Base-by-base conservation (phyloP, 1,140 invertebrate species). In the Drosophila leontia region DNA sequence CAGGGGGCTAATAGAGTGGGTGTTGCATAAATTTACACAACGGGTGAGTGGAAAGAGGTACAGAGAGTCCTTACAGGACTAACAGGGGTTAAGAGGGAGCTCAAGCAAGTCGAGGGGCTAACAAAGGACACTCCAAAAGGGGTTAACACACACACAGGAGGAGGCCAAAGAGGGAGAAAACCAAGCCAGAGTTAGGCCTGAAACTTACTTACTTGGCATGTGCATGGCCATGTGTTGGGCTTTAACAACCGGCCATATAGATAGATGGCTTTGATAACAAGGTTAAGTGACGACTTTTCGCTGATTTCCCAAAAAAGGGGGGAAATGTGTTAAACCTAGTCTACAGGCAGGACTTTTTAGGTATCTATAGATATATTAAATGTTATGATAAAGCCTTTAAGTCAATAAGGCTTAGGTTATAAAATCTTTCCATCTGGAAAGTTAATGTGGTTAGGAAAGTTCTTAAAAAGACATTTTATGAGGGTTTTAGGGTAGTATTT, bases 211-310 rank as follows among this genome's bases (percentile, higher is more conserved):
- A 44, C 17, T 69, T 78, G 75, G 74, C 75, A 75, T 83, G 78
- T 83, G 65, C 75, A 78, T 61, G 75, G 74, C 64, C 65, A 55
- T 39, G 53, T 78, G 75, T 47, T 78, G 75, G 65, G 75, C 75
- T 78, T 78, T 78, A 70, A 78, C 62, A 78, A 62, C 75, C 75
- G 47, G 51, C 35, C 57, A 59, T 78, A 78, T 63, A 88, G 84
- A 80, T 87, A 80, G 83, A 83, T 80, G 84, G 72, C 72, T 42
- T 26, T 74, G 83, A 87, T 88, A 88, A 29, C 62, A 50, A 72
- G 82, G 83, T 87, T 82, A 71, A 62, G 65, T 50, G 70, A 71
- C 29, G 39, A 48, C 57, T 68, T 50, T 47, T 37, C 39, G 23
- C 26, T 12, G 50, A 42, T 45, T 61, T 26, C 7, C 50, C 45